These are phyloP conservation scores for Toxotes lorentzi DNA, from an alignment of 2,797 vertebrate genomes.

Conservation along the genomic window DNA sequence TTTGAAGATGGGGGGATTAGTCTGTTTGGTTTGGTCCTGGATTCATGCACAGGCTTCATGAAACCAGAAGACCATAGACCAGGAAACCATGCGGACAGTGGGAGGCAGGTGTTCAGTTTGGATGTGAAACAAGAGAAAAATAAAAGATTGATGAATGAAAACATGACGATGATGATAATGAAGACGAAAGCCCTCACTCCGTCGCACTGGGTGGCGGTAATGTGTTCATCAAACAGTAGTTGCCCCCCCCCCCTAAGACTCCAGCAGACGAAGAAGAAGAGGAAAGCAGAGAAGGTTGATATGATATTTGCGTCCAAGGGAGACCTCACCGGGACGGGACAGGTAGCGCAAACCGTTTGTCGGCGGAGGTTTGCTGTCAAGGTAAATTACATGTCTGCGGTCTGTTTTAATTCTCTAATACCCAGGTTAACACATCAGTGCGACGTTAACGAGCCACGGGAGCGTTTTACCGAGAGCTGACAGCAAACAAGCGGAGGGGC, in stretches of 20 bases:
- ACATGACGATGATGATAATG: background rate
- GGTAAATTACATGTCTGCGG: conserved; percentile 38
- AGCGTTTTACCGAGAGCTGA: conserved; percentile 48
- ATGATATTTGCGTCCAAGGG: conserved; percentile 73
- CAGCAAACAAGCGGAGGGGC: conserved; percentile 61
- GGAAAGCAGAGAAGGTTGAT: conserved; percentile 62
- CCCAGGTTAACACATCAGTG: background rate
- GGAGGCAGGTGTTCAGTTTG: background rate
- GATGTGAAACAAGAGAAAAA: background rate
- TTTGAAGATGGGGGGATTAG: background rate
- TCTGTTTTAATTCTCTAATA: background rate
- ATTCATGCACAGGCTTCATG: background rate
- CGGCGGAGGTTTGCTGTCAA: conserved; percentile 39
- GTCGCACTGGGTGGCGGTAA: conserved; percentile 56
- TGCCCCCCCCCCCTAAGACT: too few species aligned
- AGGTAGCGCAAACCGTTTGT: conserved; percentile 70
- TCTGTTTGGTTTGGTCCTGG: background rate
- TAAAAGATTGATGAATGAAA: background rate
- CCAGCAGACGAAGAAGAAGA: conserved; percentile 53
- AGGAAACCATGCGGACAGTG: too few species aligned
- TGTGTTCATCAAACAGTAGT: background rate
- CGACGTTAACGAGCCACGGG: background rate
- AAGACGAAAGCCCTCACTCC: conserved; percentile 30
- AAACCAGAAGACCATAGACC: background rate
- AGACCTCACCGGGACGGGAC: conserved; percentile 78